phyloP scores from a whole-genome alignment of 2,888 invertebrate species.

The Temnothorax ravouxi region DNA sequence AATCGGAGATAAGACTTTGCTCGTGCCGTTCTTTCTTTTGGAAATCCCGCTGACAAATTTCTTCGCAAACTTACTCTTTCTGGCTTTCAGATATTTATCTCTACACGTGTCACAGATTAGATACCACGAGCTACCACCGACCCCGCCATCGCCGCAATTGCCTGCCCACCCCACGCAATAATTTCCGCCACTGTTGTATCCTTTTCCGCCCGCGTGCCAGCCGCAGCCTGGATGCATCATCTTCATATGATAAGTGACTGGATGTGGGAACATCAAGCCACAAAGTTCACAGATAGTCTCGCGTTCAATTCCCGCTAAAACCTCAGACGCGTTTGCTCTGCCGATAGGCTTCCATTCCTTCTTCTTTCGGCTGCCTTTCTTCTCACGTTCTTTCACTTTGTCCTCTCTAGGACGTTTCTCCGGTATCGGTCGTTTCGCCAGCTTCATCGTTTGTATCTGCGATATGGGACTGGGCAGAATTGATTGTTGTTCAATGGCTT shows the following conservation, averaged over 20 bases:
- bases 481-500: conserved; percentile 89
- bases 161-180: conserved; percentile 96
- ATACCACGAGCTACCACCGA: conserved; percentile 95
- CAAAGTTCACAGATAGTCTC: conserved; percentile 94
- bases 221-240: conserved; percentile 97
- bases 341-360: conserved; percentile 87
- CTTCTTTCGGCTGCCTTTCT: conserved; percentile 88
- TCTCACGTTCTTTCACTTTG: conserved; percentile 87
- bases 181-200: conserved; percentile 96
- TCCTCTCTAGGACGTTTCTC: conserved; percentile 83
- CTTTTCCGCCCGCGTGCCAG: conserved; percentile 93
- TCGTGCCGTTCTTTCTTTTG: conserved; percentile 76
- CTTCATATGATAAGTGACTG: conserved; percentile 97
- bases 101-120: conserved; percentile 96
- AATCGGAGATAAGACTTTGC: conserved; percentile 82
- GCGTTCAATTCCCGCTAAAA: conserved; percentile 78
- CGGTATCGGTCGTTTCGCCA: conserved; percentile 70
- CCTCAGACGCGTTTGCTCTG: conserved; percentile 70
- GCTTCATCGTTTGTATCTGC: conserved; percentile 77
- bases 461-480: conserved; percentile 88
- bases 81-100: conserved; percentile 89
- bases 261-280: conserved; percentile 91
- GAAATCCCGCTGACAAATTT: conserved; percentile 81
- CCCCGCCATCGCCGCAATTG: conserved; percentile 95
- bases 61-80: conserved; percentile 79